These are phyloP conservation scores for Nematolebias whitei DNA, from an alignment of 2,113 vertebrate genomes.

Conservation along the genomic window DNA sequence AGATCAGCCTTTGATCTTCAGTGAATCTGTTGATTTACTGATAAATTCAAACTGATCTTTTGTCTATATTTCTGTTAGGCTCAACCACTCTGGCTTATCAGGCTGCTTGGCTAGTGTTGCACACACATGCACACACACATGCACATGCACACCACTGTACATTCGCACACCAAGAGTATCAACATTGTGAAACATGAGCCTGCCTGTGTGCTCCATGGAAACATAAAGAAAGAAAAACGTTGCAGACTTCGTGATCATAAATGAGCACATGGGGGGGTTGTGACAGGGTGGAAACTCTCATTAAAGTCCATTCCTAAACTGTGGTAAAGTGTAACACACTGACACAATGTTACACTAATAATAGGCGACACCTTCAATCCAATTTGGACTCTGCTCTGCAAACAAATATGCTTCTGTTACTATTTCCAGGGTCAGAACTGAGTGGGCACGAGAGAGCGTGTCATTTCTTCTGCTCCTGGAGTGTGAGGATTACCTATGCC, in stretches of 20 bases:
- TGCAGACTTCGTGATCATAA: conserved; percentile 29
- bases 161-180: conserved; percentile 23
- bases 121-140: conserved; percentile 1
- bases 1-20: too few relatives aligned
- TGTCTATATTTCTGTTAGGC: neutral
- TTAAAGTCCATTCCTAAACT: neutral
- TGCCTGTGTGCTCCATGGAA: conserved; percentile 32
- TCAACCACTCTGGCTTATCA: neutral
- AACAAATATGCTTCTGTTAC: conserved; percentile 50
- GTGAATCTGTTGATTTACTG: neutral
- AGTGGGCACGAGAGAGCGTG: conserved; percentile 20
- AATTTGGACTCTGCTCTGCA: conserved; percentile 41
- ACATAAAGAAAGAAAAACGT: conserved; percentile 11
- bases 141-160: conserved; percentile 1
- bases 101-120: conserved; percentile 11
- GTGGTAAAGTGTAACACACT: conserved; percentile 7
- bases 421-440: conserved; percentile 37
- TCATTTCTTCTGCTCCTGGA: conserved; percentile 42
- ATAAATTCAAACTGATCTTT: neutral
- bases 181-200: conserved; percentile 68
- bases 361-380: conserved; percentile 34
- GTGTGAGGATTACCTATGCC: conserved; percentile 37
- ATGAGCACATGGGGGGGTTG: conserved; percentile 17
- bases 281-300: conserved; percentile 28
- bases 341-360: conserved; percentile 18